Base-by-base conservation (phyloP, 2,113 vertebrate species). In the Brachyhypopomus gauderio region DNA sequence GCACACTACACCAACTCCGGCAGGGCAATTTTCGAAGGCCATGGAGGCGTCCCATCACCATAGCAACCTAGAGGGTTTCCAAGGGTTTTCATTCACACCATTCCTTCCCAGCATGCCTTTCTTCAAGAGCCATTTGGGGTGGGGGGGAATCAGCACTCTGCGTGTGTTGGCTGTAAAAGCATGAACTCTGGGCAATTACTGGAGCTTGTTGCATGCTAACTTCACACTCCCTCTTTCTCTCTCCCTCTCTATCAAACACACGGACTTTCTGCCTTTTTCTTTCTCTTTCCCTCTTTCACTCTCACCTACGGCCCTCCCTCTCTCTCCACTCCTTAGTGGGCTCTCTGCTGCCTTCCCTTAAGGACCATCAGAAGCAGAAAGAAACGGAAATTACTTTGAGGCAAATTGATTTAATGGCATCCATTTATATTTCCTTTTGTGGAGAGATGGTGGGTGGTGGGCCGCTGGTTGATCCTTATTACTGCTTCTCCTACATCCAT, bases 361-460 rank as follows among this genome's bases (percentile, higher is more conserved):
- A 75, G 34, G 56, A 71, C 67, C 67, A 64, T 63, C 76, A 75
- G 76, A 67, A 17, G 79, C 72, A 30, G 45, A 79, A 64, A 79
- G 30, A 69, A 77, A 55, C 11, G 45, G 72, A 79, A 85, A 85
- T 85, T 63, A 41, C 84, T 72, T 22, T 45, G 77, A 67, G 64
- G 55, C 67, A 58, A 75, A 82, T 59, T 85, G 48, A 55, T 30
- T 62, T 67, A 72, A 64, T 81, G 17, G 55, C 84, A 23, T 72
- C 60, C 76, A 63, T 85, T 85, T 85, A 25, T 75, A 60, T 72
- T 62, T 73, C 72, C 20, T 36, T 85, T 85, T 82, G 67, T 45
- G 70, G 36, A 20, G 1, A 22, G 62, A 81, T 84, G 74, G 71
- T 71, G 25, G 23, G 75, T 71, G 75, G 58, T 38, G 69, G 20